Percentiles rank a stretch among this genome's conserved stretches.
Evolutionary conservation across 2,888 invertebrate species (phyloP).

Genomic region (Tetragonisca angustula): DNA sequence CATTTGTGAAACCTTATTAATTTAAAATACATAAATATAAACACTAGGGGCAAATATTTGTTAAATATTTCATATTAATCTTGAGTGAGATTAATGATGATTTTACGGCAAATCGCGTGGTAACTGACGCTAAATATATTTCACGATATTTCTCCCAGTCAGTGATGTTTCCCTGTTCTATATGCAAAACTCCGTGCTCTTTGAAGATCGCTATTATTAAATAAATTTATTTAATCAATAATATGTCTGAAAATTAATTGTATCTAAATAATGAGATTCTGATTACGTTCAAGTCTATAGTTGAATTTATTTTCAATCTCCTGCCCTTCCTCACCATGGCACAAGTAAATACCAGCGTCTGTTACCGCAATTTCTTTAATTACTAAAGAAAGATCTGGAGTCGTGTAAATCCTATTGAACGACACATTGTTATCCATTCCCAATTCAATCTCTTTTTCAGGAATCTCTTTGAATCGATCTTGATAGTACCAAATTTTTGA

Average conservation of each 20-base stretch:
- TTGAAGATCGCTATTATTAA: slow-evolving; percentile 71
- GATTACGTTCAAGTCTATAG: slow-evolving; percentile 85
- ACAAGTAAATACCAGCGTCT: slow-evolving; percentile 85
- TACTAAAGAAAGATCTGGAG: slow-evolving; percentile 84
- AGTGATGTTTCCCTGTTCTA: slow-evolving; percentile 83
- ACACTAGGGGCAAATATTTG: background rate
- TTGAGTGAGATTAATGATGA: background rate
- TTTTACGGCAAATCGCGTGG: slow-evolving; percentile 82
- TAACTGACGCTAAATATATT: slow-evolving; percentile 84
- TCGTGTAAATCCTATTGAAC: slow-evolving; percentile 83
- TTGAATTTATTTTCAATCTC: slow-evolving; percentile 84
- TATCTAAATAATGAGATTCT: background rate
- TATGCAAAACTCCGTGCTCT: slow-evolving; percentile 46
- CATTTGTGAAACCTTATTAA: slow-evolving; percentile 80
- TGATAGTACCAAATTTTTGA: slow-evolving; percentile 85
- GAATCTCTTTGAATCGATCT: slow-evolving; percentile 78
- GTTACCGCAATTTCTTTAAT: slow-evolving; percentile 81
- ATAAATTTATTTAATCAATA: background rate
- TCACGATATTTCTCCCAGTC: slow-evolving; percentile 85
- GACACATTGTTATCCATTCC: slow-evolving; percentile 84
- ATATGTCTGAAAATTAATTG: background rate
- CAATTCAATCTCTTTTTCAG: slow-evolving; percentile 83
- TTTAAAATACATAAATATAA: background rate
- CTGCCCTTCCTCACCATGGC: slow-evolving; percentile 83
- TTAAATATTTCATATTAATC: background rate